Evolutionary conservation across 1,140 invertebrate genomes (phyloP).

Genomic region (Microvelia longipes): DNA sequence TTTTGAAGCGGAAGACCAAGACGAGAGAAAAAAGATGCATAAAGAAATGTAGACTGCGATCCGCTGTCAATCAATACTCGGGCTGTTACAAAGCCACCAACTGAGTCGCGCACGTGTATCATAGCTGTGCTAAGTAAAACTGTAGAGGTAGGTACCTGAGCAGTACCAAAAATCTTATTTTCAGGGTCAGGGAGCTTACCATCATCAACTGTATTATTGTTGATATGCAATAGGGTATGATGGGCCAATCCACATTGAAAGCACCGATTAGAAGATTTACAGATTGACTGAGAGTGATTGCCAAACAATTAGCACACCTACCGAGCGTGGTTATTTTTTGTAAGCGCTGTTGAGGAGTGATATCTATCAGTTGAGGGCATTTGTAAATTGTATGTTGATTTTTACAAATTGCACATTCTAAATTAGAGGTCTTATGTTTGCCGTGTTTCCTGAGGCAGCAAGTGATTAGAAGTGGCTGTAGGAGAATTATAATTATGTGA

Average conservation of each 20-base stretch:
- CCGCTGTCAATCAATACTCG: neutral
- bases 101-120: too few relatives aligned
- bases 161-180: too few relatives aligned
- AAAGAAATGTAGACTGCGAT: neutral
- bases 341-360: neutral
- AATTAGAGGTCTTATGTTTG: too few relatives aligned
- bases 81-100: too few relatives aligned
- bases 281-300: neutral
- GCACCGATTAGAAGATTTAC: neutral
- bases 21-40: neutral
- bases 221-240: neutral
- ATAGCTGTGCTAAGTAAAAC: too few relatives aligned
- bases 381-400: neutral
- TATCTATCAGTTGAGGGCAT: neutral
- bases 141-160: too few relatives aligned
- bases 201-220: too few relatives aligned
- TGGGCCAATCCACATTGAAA: neutral
- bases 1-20: neutral
- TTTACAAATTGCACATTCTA: too few relatives aligned
- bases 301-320: neutral
- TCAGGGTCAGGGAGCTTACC: too few relatives aligned
- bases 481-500: too few relatives aligned
- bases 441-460: too few relatives aligned
- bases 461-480: too few relatives aligned
- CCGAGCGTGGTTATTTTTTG: neutral